Evolutionary conservation across 2,113 vertebrate genomes (phyloP), one percentile per base, ranked within the genome.

Genomic region (Herpetotheres cachinnans): DNA sequence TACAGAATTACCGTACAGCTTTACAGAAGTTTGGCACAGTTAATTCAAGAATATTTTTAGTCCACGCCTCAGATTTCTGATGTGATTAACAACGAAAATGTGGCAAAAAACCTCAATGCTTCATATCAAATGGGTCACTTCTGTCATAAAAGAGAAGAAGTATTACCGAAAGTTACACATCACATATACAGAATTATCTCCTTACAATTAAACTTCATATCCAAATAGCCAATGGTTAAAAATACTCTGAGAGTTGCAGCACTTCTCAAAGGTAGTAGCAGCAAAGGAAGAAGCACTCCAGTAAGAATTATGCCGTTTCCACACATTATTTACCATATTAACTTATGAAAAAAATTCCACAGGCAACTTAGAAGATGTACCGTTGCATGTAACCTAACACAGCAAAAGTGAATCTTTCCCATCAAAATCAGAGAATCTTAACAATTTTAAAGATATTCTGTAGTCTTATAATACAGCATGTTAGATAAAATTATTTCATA

Each of bases 401-500:
- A 90, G 62, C n/a, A 95, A 62, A 32, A 95, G 55, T 25, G 26
- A 96, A 86, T 85, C 61, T 56, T 92, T 94, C 87, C 91, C 63
- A 92, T 87, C 67, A 85, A 91, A 88, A 70, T 52, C 52, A 65
- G 36, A 44, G 44, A 74, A 89, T 66, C 84, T 71, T 17, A 91
- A 73, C 26, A 50, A 56, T 71, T 95, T 90, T 84, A 58, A 96
- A 95, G 88, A 92, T 91, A 94, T 30, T n/a, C 30, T 27, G 20
- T 90, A 65, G 40, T 66, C 58, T 96, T 94, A 91, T 90, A 96
- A 94, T 88, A 97, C 92, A 95, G 81, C 85, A 94, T 65, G 86
- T 96, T 81, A 95, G 95, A 93, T 73, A 95, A 91, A 92, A 86
- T 86, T 94, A 74, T 94, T 97, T 94, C 71, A 93, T 82, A 91